Evolutionary conservation across 1,140 invertebrate genomes (phyloP), one percentile per base, ranked within the genome.

Genomic region (Caenorhabditis tropicalis): DNA sequence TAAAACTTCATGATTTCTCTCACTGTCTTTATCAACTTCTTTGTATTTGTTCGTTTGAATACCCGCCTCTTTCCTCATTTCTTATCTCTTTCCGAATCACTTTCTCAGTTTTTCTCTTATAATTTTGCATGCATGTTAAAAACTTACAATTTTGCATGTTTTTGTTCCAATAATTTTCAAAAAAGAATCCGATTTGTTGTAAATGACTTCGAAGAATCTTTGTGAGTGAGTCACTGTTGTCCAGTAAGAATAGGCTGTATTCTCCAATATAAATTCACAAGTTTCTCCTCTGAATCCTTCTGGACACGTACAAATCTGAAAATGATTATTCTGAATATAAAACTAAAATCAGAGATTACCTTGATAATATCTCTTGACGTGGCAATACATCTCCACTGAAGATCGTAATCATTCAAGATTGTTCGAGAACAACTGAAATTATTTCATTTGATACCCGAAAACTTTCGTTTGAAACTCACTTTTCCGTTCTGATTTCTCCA

Each of bases 201-300:
- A 74, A 24, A 74, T 46, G 19, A 74, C 65, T 74, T 74, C 65
- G 29, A 74, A 74, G 36, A 46, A 74, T 24, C 24, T 74, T 46
- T 74, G 65, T 6, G 65, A 74, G 21, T 74, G 65, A 2, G 0
- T 10, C 3, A 43, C 29, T 7, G 36, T 74, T 24, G 43, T 43
- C 65, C 33, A 74, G 65, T 74, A 74, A 12, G 36, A 43, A 7
- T 33, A 43, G 2, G 43, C 0, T 16, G 65, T 74, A 15, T 74
- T 74, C 43, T 74, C 65, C 65, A 74, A 12, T 46, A 74, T 74
- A 24, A 46, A 74, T 43, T 74, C 65, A 74, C 65, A 74, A 46
- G 65, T 74, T 46, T 74, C 65, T 43, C 65, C 65, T 74, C 65
- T 31, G 36, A 74, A 74, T 74, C 65, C 65, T 10, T 39, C 36